phyloP scores from a whole-genome alignment of 2,113 vertebrate species.

The Menidia beryllina region DNA sequence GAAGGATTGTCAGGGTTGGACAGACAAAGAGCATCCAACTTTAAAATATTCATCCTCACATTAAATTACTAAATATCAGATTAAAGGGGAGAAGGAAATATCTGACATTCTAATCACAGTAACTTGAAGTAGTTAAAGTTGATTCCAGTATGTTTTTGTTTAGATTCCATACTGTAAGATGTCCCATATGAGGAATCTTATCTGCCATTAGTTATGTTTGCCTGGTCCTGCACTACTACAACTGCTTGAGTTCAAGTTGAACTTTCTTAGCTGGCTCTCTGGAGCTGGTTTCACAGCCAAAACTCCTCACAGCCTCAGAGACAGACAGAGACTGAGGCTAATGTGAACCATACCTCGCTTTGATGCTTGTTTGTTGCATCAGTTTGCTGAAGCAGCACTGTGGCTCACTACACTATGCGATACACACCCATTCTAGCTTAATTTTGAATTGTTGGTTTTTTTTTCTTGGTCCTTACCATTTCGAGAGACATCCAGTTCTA shows the following conservation, averaged over 20 bases:
- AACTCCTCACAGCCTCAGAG: neutral
- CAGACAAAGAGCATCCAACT: neutral
- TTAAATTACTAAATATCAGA: too few species aligned
- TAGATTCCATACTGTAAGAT: too few species aligned
- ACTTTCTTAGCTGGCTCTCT: neutral
- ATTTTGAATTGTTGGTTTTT: too few species aligned
- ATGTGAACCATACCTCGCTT: slow-evolving; percentile 28
- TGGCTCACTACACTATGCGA: slow-evolving; percentile 4
- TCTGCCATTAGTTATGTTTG: too few species aligned
- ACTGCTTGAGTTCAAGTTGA: neutral
- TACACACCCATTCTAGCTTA: too few species aligned
- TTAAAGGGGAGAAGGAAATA: too few species aligned
- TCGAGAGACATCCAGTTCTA: slow-evolving; percentile 95
- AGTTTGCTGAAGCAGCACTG: slow-evolving; percentile 13
- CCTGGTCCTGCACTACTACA: neutral
- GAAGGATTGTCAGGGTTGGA: too few species aligned
- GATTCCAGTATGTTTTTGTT: too few species aligned
- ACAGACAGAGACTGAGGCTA: neutral
- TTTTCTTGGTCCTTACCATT: slow-evolving; percentile 92
- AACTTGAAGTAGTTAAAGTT: too few species aligned
- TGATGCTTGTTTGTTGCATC: slow-evolving; percentile 20
- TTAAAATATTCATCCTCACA: neutral
- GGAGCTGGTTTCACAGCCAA: slow-evolving; percentile 1
- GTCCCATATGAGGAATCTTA: too few species aligned
- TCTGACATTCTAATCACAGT: too few species aligned